A percentile compares a stretch with the other conserved stretches of the same genome.
phyloP scores from a whole-genome alignment of 2,113 vertebrate species.

The Elephantulus edwardii region DNA sequence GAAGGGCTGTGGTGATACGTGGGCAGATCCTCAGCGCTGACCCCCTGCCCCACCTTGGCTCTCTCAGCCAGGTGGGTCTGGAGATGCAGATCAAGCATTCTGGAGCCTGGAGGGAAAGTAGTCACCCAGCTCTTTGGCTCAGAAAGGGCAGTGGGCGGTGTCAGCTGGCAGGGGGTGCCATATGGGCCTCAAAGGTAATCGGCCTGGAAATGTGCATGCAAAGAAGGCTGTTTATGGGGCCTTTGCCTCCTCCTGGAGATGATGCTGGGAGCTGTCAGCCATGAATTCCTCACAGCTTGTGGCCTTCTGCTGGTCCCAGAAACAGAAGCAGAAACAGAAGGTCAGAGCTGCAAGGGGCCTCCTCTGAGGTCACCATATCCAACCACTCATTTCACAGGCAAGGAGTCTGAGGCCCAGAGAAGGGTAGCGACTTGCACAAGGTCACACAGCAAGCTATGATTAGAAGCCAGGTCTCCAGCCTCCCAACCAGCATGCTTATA shows the following conservation, averaged over 20 bases:
- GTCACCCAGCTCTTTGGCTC: conserved; percentile 28
- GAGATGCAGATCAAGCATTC: background rate
- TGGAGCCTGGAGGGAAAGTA: background rate
- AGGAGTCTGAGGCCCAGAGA: conserved; percentile 41
- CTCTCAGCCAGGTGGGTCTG: background rate
- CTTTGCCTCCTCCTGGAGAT: conserved; percentile 36
- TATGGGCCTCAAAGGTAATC: conserved; percentile 45
- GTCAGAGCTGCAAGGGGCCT: conserved; percentile 41
- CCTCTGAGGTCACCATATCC: conserved; percentile 5
- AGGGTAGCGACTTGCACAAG: conserved; percentile 53
- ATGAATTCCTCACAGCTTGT: conserved; percentile 27
- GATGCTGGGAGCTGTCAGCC: conserved; percentile 74
- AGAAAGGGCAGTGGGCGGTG: conserved; percentile 26
- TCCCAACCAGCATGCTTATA: background rate
- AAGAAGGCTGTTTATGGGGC: background rate
- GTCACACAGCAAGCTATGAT: conserved; percentile 55
- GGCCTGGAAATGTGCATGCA: background rate
- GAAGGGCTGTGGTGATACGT: background rate
- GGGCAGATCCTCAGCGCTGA: background rate
- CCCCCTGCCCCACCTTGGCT: background rate
- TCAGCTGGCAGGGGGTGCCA: conserved; percentile 52
- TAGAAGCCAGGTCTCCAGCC: background rate
- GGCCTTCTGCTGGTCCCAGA: conserved; percentile 65
- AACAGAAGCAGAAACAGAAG: conserved; percentile 74
- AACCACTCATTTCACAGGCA: conserved; percentile 46